These are phyloP conservation scores for Pinna nobilis DNA, from an alignment of 1,140 invertebrate species.

Conservation along the genomic window DNA sequence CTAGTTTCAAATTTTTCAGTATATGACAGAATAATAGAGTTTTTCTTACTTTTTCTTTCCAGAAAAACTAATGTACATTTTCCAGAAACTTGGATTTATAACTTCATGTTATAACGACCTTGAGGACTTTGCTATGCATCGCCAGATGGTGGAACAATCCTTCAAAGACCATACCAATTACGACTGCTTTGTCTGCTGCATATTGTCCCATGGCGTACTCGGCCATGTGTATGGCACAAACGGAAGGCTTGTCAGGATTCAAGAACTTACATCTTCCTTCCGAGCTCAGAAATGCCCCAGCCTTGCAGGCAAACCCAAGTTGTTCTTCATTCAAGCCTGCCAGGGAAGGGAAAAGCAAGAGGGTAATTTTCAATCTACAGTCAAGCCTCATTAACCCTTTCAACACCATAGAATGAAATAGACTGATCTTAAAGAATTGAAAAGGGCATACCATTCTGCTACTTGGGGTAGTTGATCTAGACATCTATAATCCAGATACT, in stretches of 20 bases:
- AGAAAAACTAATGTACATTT: conserved; percentile 54
- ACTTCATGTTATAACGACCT: conserved; percentile 31
- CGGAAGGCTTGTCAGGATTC: conserved; percentile 51
- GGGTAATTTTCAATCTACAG: conserved; percentile 52
- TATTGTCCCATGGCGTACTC: conserved; percentile 68
- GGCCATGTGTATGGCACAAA: conserved; percentile 64
- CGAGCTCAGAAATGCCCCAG: conserved; percentile 57
- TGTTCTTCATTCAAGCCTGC: conserved; percentile 74
- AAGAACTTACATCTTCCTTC: conserved; percentile 62
- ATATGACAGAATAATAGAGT: no score
- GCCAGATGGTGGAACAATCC: conserved; percentile 20
- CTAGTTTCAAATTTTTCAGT: no score
- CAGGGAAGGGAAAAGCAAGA: conserved; percentile 67
- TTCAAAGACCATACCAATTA: conserved; percentile 46
- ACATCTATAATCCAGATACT: no score
- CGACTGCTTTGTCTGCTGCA: conserved; percentile 64
- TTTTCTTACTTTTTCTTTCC: conserved; percentile 36
- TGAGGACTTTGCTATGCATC: conserved; percentile 40
- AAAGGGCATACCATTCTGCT: no score
- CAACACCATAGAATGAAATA: no score
- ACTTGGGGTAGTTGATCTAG: not conserved
- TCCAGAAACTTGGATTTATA: conserved; percentile 51
- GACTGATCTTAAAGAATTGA: no score
- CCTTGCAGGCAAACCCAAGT: conserved; percentile 70
- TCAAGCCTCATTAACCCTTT: no score